phyloP scores from a whole-genome alignment of 2,888 invertebrate genomes.

The Acrobasis repandana region DNA sequence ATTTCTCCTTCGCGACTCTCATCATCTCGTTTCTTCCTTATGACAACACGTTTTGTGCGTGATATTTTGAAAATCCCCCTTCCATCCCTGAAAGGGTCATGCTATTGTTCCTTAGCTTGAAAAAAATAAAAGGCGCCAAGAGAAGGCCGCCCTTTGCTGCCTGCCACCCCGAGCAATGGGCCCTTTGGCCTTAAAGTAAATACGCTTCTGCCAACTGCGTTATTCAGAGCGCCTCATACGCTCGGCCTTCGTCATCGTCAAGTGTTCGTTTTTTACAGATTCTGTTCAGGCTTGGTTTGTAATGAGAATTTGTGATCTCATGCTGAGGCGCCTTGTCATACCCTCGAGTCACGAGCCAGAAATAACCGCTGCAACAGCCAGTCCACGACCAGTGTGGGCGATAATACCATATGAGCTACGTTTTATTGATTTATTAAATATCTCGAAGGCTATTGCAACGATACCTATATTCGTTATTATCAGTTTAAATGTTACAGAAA shows the following conservation, averaged over 20 bases:
- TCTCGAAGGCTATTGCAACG: neutral
- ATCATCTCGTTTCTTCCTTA: no score
- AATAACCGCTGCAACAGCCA: slow-evolving; percentile 52
- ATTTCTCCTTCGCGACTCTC: no score
- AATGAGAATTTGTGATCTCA: slow-evolving; percentile 72
- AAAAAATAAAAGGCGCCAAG: no score
- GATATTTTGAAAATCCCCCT: no score
- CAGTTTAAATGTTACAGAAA: neutral
- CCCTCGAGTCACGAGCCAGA: slow-evolving; percentile 65
- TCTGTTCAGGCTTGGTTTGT: slow-evolving; percentile 36
- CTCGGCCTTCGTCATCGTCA: slow-evolving; percentile 23
- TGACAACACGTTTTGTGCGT: no score
- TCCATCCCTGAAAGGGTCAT: no score
- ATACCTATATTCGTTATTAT: slow-evolving; percentile 8
- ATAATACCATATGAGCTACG: slow-evolving; percentile 10
- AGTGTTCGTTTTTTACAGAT: slow-evolving; percentile 26
- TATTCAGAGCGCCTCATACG: slow-evolving; percentile 7
- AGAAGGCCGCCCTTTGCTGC: neutral
- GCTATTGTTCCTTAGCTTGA: no score
- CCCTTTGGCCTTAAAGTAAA: neutral
- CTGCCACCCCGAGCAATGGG: no score
- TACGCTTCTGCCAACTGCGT: no score
- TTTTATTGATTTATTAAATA: slow-evolving; percentile 9
- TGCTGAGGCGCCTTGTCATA: slow-evolving; percentile 60
- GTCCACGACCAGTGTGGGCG: slow-evolving; percentile 6